These are phyloP conservation scores for Drosophila micromelanica DNA, from an alignment of 1,140 invertebrate species.

Conservation along the genomic window DNA sequence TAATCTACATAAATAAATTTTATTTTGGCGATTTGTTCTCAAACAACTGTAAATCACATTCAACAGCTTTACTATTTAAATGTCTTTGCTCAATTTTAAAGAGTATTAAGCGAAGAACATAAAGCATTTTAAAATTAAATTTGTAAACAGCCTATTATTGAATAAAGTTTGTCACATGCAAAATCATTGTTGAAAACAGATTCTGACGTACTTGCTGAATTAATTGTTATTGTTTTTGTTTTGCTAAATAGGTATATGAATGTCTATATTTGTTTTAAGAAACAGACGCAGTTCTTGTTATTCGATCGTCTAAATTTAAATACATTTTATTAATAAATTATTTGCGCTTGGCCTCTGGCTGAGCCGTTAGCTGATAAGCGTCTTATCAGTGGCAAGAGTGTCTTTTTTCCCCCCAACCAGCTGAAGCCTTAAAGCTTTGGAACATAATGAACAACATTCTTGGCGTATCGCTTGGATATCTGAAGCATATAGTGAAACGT, in stretches of 20 bases:
- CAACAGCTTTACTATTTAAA: too few relatives aligned
- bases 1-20: too few relatives aligned
- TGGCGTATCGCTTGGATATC: conserved; percentile 42
- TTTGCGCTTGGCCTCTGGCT: conserved; percentile 29
- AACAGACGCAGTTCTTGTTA: conserved; percentile 35
- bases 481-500: not conserved
- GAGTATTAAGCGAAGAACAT: too few relatives aligned
- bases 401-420: conserved; percentile 1
- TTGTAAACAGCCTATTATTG: too few relatives aligned
- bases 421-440: not conserved
- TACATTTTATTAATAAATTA: conserved; percentile 51
- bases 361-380: conserved; percentile 40
- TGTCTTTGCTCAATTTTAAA: too few relatives aligned
- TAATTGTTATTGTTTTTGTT: conserved; percentile 5
- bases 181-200: conserved; percentile 11
- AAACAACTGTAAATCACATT: too few relatives aligned
- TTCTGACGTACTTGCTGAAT: conserved; percentile 61
- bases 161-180: not conserved
- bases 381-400: not conserved
- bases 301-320: conserved; percentile 56
- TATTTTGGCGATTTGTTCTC: too few relatives aligned
- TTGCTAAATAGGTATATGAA: conserved; percentile 3
- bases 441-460: conserved; percentile 25
- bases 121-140: too few relatives aligned
- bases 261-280: conserved; percentile 21